phyloP scores from a whole-genome alignment of 1,140 invertebrate genomes.

The Lepidurus arcticus region DNA sequence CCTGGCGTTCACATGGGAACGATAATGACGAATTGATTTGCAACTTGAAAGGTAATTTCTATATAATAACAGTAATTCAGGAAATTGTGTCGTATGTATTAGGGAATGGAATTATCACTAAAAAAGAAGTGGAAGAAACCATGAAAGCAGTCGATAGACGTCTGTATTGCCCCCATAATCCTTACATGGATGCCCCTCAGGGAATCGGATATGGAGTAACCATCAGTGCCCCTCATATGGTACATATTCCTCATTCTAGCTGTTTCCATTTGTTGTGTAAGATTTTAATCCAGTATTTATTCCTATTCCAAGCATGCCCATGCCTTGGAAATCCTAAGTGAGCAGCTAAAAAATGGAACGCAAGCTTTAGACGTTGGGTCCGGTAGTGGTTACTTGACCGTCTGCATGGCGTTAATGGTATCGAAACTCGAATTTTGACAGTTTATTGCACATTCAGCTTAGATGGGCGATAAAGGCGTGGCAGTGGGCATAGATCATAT shows the following conservation, averaged over 20 bases:
- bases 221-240: constrained; percentile 98
- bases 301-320: constrained; percentile 67
- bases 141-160: constrained; percentile 82
- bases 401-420: constrained; percentile 88
- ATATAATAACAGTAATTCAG: constrained; percentile 28
- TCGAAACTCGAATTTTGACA: constrained; percentile 26
- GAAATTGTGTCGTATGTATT: constrained; percentile 43
- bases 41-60: constrained; percentile 65
- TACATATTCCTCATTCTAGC: constrained; percentile 44
- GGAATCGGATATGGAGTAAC: constrained; percentile 84
- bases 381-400: constrained; percentile 90
- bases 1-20: constrained; percentile 74
- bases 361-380: constrained; percentile 90
- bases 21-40: constrained; percentile 77
- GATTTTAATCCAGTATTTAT: too few relatives aligned
- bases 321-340: constrained; percentile 80
- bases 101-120: constrained; percentile 82
- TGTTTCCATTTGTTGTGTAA: too few relatives aligned
- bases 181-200: constrained; percentile 79
- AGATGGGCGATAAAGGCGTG: constrained; percentile 63
- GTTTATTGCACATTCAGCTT: constrained; percentile 31
- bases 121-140: constrained; percentile 66
- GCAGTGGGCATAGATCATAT: constrained; percentile 92
- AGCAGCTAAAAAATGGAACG: constrained; percentile 70
- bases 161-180: constrained; percentile 64